Evolutionary conservation across 2,888 invertebrate genomes (phyloP).

Genomic region (Spilarctia lutea): DNA sequence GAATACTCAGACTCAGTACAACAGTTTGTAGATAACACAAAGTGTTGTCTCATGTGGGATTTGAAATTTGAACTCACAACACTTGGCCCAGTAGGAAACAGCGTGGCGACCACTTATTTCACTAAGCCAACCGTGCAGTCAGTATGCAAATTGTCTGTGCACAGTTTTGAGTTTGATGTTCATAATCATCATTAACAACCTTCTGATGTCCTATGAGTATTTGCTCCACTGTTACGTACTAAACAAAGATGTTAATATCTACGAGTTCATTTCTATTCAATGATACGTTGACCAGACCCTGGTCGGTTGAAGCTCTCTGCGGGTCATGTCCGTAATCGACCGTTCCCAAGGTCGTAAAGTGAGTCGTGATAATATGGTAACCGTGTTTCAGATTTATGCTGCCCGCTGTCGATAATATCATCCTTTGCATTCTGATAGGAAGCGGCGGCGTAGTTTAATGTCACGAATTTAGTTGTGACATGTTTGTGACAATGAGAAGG

Average conservation of each 20-base stretch:
- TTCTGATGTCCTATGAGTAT: conserved; percentile 27
- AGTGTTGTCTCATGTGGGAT: too few relatives aligned
- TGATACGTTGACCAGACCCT: conserved; percentile 60
- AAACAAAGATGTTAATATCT: conserved; percentile 31
- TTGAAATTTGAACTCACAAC: too few relatives aligned
- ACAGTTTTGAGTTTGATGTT: too few relatives aligned
- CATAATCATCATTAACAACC: too few relatives aligned
- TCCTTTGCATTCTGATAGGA: conserved; percentile 71
- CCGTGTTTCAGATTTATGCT: conserved; percentile 68
- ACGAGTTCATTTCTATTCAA: conserved; percentile 62
- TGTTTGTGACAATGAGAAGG: conserved; percentile 62
- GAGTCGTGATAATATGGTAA: conserved; percentile 72
- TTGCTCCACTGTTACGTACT: conserved; percentile 33
- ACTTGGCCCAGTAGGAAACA: too few relatives aligned
- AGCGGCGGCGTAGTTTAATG: conserved; percentile 54
- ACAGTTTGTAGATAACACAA: too few relatives aligned
- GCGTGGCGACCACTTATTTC: too few relatives aligned
- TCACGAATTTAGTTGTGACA: conserved; percentile 61
- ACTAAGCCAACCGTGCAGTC: too few relatives aligned
- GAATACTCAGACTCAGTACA: too few relatives aligned
- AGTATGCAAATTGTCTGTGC: too few relatives aligned
- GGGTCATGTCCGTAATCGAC: conserved; percentile 58
- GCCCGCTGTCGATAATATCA: conserved; percentile 68
- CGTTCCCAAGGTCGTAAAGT: conserved; percentile 71
- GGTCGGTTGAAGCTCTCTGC: conserved; percentile 55